Conservation (phyloP, 1,140 invertebrate species). For the Trissolcus basalis region DNA sequence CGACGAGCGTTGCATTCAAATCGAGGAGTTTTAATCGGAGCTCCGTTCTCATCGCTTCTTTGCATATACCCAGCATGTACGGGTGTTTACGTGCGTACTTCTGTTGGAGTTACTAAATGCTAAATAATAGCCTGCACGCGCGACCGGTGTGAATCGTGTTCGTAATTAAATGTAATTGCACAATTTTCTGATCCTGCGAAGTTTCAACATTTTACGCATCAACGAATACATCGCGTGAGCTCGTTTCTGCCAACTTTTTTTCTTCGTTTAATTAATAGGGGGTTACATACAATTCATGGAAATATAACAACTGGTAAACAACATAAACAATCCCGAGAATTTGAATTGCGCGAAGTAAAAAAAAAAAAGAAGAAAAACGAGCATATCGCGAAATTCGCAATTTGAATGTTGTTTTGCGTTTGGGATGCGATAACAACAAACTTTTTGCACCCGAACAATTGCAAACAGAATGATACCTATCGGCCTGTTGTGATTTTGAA, state of each 20-base stretch:
- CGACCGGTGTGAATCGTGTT: conserved; percentile 26
- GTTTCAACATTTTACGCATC: conserved; percentile 14
- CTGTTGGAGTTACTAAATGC: conserved; percentile 39
- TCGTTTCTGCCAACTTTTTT: neutral
- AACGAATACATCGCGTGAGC: neutral
- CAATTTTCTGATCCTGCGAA: conserved; percentile 6
- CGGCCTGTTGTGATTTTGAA: no score
- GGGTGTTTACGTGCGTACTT: conserved; percentile 13
- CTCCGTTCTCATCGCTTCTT: neutral
- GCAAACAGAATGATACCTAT: no score
- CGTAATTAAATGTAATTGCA: conserved; percentile 28
- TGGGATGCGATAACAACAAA: no score
- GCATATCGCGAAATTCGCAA: no score
- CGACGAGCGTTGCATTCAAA: neutral
- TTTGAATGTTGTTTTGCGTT: no score
- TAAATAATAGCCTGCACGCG: conserved; percentile 37
- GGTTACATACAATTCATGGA: no score
- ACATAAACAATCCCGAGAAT: no score
- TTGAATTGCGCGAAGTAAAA: no score
- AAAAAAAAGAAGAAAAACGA: no score
- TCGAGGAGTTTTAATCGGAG: conserved; percentile 15
- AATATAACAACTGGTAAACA: no score
- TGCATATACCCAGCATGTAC: neutral
- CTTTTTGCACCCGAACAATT: no score
- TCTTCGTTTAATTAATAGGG: neutral